Conservation (phyloP, 2,797 vertebrate species). For the Aulostomus chinensis region DNA sequence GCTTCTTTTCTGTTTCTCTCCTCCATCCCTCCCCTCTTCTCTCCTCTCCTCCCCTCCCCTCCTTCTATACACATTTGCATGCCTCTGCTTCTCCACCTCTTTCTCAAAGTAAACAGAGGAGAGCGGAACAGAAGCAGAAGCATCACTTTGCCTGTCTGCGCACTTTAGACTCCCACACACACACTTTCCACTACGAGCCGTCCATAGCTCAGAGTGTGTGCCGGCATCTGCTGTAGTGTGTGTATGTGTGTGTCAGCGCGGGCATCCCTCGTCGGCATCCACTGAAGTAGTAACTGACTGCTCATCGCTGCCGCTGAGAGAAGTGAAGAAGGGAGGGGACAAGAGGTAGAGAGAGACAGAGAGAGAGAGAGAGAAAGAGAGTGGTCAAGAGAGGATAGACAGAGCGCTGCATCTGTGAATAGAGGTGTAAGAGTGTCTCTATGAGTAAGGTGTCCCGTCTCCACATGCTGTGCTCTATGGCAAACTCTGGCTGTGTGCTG, state of each 20-base stretch:
- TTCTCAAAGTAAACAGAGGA: slow-evolving; percentile 67
- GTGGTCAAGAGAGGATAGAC: slow-evolving; percentile 40
- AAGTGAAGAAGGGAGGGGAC: slow-evolving; percentile 38
- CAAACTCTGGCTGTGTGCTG: slow-evolving; percentile 94
- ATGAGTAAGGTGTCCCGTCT: slow-evolving; percentile 83
- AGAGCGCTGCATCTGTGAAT: slow-evolving; percentile 30
- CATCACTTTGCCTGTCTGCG: slow-evolving; percentile 41
- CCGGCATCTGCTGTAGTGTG: slow-evolving; percentile 1
- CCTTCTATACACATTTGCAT: slow-evolving; percentile 10
- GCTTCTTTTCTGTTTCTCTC: neutral
- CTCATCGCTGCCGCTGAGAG: slow-evolving; percentile 19
- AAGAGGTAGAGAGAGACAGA: slow-evolving; percentile 19
- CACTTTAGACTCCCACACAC: slow-evolving; percentile 27
- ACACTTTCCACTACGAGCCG: neutral
- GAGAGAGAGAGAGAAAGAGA: slow-evolving; percentile 29
- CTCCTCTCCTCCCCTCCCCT: slow-evolving; percentile 12
- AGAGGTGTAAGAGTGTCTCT: slow-evolving; percentile 67
- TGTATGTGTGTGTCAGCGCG: slow-evolving; percentile 21
- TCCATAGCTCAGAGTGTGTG: slow-evolving; percentile 22
- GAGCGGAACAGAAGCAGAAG: slow-evolving; percentile 41
- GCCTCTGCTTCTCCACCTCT: slow-evolving; percentile 43
- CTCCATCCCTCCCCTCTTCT: slow-evolving; percentile 1
- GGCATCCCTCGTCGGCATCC: slow-evolving; percentile 40
- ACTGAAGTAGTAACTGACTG: slow-evolving; percentile 36
- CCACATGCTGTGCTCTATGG: slow-evolving; percentile 97